phyloP scores from a whole-genome alignment of 2,888 invertebrate genomes.

The Oscheius sp. region DNA sequence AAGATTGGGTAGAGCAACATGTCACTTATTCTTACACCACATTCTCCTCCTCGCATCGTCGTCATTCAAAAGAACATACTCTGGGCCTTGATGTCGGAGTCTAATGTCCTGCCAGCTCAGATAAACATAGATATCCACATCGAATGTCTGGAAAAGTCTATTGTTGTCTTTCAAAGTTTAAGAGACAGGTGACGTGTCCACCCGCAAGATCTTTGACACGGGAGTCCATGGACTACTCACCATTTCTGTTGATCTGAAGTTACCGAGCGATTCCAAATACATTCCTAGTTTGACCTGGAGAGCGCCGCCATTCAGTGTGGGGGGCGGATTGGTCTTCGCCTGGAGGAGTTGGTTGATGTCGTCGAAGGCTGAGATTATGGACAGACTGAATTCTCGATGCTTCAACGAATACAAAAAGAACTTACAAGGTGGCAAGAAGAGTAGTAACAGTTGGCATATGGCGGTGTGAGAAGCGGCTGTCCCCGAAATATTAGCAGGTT shows the following conservation, averaged over 20 bases:
- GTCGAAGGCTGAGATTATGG: background rate
- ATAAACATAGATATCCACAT: slow-evolving; percentile 68
- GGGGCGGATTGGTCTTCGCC: slow-evolving; percentile 46
- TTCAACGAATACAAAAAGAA: background rate
- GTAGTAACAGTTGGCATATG: too few relatives aligned
- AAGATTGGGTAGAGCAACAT: slow-evolving; percentile 13
- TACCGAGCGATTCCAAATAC: slow-evolving; percentile 61
- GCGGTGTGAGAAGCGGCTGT: too few relatives aligned
- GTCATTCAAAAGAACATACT: slow-evolving; percentile 66
- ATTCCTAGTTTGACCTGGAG: slow-evolving; percentile 56
- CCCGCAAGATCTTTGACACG: too few relatives aligned
- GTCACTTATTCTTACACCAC: slow-evolving; percentile 43
- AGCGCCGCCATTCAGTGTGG: slow-evolving; percentile 36
- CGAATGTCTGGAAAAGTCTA: slow-evolving; percentile 61
- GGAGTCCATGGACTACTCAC: slow-evolving; percentile 26
- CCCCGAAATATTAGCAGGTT: too few relatives aligned
- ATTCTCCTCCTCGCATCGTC: slow-evolving; percentile 59
- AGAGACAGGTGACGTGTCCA: too few relatives aligned
- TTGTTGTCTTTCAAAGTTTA: background rate
- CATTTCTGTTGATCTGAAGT: slow-evolving; percentile 62
- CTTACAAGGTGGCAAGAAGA: too few relatives aligned
- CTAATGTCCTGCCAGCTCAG: slow-evolving; percentile 59
- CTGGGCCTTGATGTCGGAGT: slow-evolving; percentile 56
- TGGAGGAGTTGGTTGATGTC: slow-evolving; percentile 19
- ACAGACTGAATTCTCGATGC: background rate